These are phyloP conservation scores for Gambusia holbrooki DNA, from an alignment of 2,113 vertebrate genomes.

Conservation along the genomic window DNA sequence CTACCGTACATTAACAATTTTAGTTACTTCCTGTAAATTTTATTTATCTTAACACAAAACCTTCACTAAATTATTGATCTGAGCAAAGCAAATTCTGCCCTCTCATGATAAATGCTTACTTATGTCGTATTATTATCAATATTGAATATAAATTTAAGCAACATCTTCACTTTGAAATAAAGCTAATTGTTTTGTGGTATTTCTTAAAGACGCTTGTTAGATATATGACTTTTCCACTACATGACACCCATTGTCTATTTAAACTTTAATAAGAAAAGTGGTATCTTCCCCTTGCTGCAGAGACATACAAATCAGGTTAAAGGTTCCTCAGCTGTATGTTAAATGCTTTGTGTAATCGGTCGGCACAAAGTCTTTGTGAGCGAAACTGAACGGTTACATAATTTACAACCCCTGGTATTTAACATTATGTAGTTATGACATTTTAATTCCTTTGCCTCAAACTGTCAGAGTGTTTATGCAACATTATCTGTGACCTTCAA, in stretches of 20 bases:
- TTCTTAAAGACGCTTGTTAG: neutral
- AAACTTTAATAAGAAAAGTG: neutral
- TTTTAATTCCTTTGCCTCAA: constrained; percentile 7
- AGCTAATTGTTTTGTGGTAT: neutral
- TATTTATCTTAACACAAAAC: neutral
- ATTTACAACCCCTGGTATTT: constrained; percentile 7
- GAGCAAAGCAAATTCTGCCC: neutral
- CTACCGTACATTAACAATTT: neutral
- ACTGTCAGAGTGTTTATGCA: constrained; percentile 3
- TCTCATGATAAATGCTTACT: neutral
- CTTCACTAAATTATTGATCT: neutral
- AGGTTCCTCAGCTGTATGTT: constrained; percentile 3
- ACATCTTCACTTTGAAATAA: neutral
- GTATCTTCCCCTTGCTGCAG: neutral
- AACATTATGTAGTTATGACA: neutral
- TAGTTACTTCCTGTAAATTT: neutral
- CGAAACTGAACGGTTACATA: constrained; percentile 23
- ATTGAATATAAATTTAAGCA: neutral
- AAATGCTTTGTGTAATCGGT: constrained; percentile 11
- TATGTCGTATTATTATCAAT: neutral
- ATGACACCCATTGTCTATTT: constrained; percentile 1
- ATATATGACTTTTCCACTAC: neutral
- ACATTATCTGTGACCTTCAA: constrained; percentile 3
- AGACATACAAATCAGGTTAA: constrained; percentile 15
- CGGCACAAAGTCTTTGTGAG: constrained; percentile 28